These are phyloP conservation scores for Plectropomus leopardus DNA, from an alignment of 2,113 vertebrate genomes.

Conservation along the genomic window DNA sequence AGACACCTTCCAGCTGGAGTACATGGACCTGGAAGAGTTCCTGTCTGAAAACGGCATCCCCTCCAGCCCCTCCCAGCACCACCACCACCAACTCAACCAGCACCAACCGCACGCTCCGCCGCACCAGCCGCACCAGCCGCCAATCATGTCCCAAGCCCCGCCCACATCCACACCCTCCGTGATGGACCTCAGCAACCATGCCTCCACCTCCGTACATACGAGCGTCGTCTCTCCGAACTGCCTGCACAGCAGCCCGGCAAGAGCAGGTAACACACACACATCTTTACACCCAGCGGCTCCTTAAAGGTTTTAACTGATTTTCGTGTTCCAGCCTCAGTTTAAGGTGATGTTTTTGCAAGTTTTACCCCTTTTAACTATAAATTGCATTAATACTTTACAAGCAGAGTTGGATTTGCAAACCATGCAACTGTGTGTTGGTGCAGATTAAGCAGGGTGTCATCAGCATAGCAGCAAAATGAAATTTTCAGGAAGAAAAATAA, in stretches of 20 bases:
- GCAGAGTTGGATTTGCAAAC: no score
- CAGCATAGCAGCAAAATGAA: not conserved
- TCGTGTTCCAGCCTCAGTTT: not conserved
- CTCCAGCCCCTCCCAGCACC: constrained; percentile 91
- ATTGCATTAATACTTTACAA: no score
- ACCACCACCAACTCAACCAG: constrained; percentile 91
- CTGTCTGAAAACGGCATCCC: constrained; percentile 96
- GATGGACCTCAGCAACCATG: constrained; percentile 92
- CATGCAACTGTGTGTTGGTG: not conserved
- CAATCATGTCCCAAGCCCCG: constrained; percentile 56
- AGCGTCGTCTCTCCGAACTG: constrained; percentile 86
- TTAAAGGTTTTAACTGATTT: not conserved
- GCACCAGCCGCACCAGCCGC: constrained; percentile 73
- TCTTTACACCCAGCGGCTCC: no score
- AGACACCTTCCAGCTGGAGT: constrained; percentile 96
- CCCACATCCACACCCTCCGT: constrained; percentile 83
- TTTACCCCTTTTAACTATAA: not conserved
- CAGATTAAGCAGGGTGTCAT: not conserved
- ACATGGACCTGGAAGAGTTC: constrained; percentile 99
- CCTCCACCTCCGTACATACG: constrained; percentile 87
- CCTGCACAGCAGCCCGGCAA: constrained; percentile 87
- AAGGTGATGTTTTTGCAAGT: not conserved
- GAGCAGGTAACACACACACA: constrained; percentile 87
- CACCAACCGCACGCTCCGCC: constrained; percentile 70
- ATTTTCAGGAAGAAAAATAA: not conserved